phyloP scores from a whole-genome alignment of 2,888 invertebrate species.

The Agonopterix arenella region DNA sequence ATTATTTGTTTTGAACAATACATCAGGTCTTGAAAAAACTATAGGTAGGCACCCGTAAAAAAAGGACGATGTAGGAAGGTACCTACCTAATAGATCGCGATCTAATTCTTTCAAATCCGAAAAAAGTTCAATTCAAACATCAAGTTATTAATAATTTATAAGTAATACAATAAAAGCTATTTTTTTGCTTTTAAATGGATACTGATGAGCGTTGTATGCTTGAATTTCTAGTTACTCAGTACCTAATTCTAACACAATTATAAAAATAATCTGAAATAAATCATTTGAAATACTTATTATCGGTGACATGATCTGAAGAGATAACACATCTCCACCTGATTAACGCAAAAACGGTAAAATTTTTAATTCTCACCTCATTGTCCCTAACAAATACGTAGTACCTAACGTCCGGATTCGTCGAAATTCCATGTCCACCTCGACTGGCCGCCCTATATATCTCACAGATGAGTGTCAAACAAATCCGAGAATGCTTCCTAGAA shows the following conservation, averaged over 20 bases:
- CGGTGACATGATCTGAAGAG: constrained; percentile 23
- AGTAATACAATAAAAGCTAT: no score
- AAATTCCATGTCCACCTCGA: constrained; percentile 24
- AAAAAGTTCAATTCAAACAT: no score
- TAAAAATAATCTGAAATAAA: no score
- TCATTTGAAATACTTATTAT: no score
- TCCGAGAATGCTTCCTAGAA: constrained; percentile 67
- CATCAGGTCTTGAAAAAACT: constrained; percentile 16
- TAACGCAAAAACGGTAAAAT: constrained; percentile 19
- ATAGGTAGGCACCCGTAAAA: constrained; percentile 14
- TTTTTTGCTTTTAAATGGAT: no score
- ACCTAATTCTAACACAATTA: no score
- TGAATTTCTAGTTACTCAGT: no score
- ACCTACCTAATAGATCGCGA: neutral
- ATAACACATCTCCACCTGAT: constrained; percentile 25
- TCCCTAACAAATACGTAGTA: constrained; percentile 21
- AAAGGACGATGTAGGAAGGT: constrained; percentile 13
- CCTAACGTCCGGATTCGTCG: constrained; percentile 19
- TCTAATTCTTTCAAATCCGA: no score
- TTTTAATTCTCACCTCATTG: constrained; percentile 64
- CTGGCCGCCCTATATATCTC: constrained; percentile 60
- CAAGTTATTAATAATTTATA: no score
- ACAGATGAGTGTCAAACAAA: constrained; percentile 72
- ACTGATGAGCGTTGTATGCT: no score
- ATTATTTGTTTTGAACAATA: constrained; percentile 22